phyloP scores from a whole-genome alignment of 2,888 invertebrate species.

The Argyresthia albistria region DNA sequence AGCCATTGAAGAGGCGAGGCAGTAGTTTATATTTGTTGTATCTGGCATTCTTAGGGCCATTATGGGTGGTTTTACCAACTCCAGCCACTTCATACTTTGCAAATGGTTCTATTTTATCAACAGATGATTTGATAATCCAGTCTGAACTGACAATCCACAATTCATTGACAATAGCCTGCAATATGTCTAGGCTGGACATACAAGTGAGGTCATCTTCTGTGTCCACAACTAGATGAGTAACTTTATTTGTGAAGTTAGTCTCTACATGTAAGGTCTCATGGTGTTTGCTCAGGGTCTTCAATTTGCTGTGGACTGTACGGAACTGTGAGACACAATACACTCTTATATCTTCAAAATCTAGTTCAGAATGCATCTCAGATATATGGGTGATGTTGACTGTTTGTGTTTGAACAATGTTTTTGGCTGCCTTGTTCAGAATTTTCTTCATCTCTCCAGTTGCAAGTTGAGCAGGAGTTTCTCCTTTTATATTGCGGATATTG shows the following conservation, averaged over 20 bases:
- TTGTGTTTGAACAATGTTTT: constrained; percentile 45
- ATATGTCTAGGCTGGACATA: constrained; percentile 62
- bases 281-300: constrained; percentile 36
- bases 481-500: constrained; percentile 63
- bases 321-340: constrained; percentile 37
- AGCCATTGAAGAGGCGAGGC: constrained; percentile 77
- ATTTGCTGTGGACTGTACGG: constrained; percentile 33
- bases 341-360: constrained; percentile 39
- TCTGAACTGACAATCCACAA: constrained; percentile 72
- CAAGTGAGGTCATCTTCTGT: constrained; percentile 57
- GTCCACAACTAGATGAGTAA: constrained; percentile 75
- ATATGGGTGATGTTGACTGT: constrained; percentile 37
- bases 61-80: constrained; percentile 40
- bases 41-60: constrained; percentile 61
- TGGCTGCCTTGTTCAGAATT: constrained; percentile 27
- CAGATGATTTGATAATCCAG: constrained; percentile 60
- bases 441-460: constrained; percentile 33
- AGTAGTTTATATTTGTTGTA: constrained; percentile 68
- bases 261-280: constrained; percentile 43
- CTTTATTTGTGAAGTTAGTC: constrained; percentile 46
- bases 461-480: constrained; percentile 64
- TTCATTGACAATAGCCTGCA: constrained; percentile 72
- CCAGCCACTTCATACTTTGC: constrained; percentile 73
- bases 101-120: constrained; percentile 57
- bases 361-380: constrained; percentile 30